Evolutionary conservation across 2,888 invertebrate species (phyloP), one percentile per base, ranked within the genome.

Genomic region (Micoletzkya japonica): DNA sequence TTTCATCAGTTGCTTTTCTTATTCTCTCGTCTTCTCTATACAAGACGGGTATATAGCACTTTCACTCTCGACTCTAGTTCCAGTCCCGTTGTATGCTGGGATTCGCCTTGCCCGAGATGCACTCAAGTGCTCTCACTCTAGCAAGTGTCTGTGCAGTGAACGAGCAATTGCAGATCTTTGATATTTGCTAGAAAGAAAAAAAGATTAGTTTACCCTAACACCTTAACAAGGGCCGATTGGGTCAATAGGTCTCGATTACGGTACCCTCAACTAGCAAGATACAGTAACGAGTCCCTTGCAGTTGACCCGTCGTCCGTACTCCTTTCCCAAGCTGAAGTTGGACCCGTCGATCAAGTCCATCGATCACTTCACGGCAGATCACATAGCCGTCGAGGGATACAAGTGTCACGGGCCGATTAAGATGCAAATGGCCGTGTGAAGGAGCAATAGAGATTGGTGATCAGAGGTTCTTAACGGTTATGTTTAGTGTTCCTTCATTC

Each of bases 361-460:
- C 81, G 92, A 95, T 80, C 93, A 95, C 83, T 97, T 97, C 85
- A 86, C 83, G 44, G 89, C 89, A 82, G 92, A 93, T 73, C 94
- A 96, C 87, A 94, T 97, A 85, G 90, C 92, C 78, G 87, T 97
- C 17, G 89, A 90, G 72, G 91, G 90, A 70, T 97, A 97, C 85
- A 90, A 92, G 73, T 94, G 95, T 14, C 91, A 95, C 87, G 91
- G 92, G 3, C 92, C 92, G 87, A 92, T 97, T 79, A 89, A 90
- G 71, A 95, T 96, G 95, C 90, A 91, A 84, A 95, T 96, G 94
- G 93, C 94, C 74, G 91, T 93, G 28, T 83, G 56, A 77, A 20
- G n/a, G n/a, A n/a, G n/a, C n/a, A n/a, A n/a, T 10, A 54, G 7
- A 54, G 10, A 14, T 10, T 44, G 20, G 20, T 44, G 20, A 10